These are phyloP conservation scores for Teleiodes luculella DNA, from an alignment of 2,888 invertebrate species.

Conservation along the genomic window DNA sequence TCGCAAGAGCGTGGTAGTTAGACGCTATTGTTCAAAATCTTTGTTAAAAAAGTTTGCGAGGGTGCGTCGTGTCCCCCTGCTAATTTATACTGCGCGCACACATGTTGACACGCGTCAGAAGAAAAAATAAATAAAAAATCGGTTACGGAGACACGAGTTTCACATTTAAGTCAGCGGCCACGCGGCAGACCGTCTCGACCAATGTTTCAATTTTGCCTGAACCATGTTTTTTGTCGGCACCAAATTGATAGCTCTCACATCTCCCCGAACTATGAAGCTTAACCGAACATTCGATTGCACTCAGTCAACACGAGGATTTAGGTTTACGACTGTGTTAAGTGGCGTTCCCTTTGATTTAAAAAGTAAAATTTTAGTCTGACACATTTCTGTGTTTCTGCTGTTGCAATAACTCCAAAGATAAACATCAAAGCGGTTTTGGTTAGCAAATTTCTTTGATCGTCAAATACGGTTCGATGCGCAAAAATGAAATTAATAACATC, in stretches of 20 bases:
- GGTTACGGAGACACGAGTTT: constrained; percentile 64
- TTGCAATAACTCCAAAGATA: constrained; percentile 26
- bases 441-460: constrained; percentile 34
- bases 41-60: constrained; percentile 70
- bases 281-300: constrained; percentile 46
- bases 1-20: constrained; percentile 63
- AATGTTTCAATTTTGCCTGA: constrained; percentile 46
- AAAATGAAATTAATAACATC: constrained; percentile 16
- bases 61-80: constrained; percentile 68
- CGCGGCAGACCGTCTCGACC: constrained; percentile 35
- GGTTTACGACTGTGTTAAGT: constrained; percentile 54
- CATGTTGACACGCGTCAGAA: constrained; percentile 73
- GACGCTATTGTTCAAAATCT: constrained; percentile 69
- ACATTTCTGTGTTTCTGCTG: constrained; percentile 21
- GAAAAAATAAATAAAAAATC: constrained; percentile 65
- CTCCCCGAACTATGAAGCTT: constrained; percentile 44
- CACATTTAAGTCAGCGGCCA: constrained; percentile 58
- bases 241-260: constrained; percentile 54
- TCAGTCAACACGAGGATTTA: constrained; percentile 39
- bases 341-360: constrained; percentile 34
- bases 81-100: constrained; percentile 71
- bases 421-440: constrained; percentile 18
- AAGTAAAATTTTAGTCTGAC: constrained; percentile 22
- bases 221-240: constrained; percentile 48
- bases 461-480: constrained; percentile 8